These are phyloP conservation scores for Eristalis pertinax DNA, from an alignment of 2,888 invertebrate genomes.

Conservation along the genomic window DNA sequence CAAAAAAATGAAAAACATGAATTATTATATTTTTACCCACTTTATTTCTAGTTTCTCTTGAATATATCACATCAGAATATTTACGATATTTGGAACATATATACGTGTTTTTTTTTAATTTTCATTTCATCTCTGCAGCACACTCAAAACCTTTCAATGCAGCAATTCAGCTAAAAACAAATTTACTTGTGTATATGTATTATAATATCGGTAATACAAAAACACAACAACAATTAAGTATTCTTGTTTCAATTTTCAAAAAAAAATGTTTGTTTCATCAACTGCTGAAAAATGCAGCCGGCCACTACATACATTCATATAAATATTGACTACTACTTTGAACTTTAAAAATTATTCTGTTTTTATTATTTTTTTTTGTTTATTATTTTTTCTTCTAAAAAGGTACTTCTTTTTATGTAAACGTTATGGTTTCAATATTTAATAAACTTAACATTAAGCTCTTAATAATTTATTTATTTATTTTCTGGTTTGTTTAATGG, in stretches of 20 bases:
- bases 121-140: conserved; percentile 22
- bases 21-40: neutral
- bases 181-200: conserved; percentile 36
- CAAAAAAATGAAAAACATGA: neutral
- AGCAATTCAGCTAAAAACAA: conserved; percentile 47
- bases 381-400: conserved; percentile 61
- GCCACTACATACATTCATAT: conserved; percentile 16
- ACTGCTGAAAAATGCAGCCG: conserved; percentile 16
- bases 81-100: conserved; percentile 63
- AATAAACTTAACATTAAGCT: conserved; percentile 49
- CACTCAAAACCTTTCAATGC: conserved; percentile 35
- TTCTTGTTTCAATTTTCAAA: neutral
- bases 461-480: conserved; percentile 14
- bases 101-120: conserved; percentile 23
- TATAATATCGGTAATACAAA: conserved; percentile 57
- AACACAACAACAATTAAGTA: conserved; percentile 52
- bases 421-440: conserved; percentile 10
- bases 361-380: neutral
- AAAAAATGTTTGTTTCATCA: neutral
- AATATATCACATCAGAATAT: conserved; percentile 69
- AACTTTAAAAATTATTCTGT: conserved; percentile 21
- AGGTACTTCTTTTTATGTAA: conserved; percentile 45
- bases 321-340: conserved; percentile 24
- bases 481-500: conserved; percentile 11
- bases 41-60: conserved; percentile 42